Conservation (phyloP, 1,140 invertebrate genomes). For the Aphaenogaster rudis region DNA sequence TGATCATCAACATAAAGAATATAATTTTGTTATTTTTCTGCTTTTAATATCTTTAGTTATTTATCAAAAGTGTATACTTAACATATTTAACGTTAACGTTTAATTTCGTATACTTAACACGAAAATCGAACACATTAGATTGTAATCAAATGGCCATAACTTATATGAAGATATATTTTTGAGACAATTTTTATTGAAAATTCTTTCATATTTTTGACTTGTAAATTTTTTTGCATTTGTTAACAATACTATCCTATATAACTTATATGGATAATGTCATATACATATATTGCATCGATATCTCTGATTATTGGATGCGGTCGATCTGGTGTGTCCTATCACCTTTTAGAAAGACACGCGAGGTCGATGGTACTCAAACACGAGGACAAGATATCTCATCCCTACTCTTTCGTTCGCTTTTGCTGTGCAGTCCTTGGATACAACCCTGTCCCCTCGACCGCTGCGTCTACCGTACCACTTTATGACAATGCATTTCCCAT, state of each 20-base stretch:
- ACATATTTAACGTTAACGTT: neutral
- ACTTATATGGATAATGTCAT: neutral
- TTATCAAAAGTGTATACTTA: neutral
- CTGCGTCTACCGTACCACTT: conserved; percentile 68
- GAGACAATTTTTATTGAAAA: neutral
- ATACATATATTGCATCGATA: neutral
- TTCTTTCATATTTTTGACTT: neutral
- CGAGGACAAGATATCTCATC: conserved; percentile 72
- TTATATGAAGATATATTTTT: neutral
- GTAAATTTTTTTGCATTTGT: neutral
- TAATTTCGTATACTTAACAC: neutral
- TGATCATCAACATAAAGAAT: neutral
- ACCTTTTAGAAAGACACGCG: conserved; percentile 71
- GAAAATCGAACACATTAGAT: neutral
- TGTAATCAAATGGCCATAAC: neutral
- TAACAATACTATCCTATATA: neutral
- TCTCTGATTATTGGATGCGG: conserved; percentile 71
- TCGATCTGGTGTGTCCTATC: conserved; percentile 80
- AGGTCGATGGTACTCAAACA: conserved; percentile 77
- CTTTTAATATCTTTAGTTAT: neutral
- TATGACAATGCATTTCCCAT: conserved; percentile 74
- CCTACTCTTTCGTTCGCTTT: conserved; percentile 63
- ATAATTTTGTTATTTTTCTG: neutral
- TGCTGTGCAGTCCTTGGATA: conserved; percentile 36
- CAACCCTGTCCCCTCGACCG: conserved; percentile 27